phyloP scores from a whole-genome alignment of 2,888 invertebrate genomes.

The Ichneumon xanthorius region DNA sequence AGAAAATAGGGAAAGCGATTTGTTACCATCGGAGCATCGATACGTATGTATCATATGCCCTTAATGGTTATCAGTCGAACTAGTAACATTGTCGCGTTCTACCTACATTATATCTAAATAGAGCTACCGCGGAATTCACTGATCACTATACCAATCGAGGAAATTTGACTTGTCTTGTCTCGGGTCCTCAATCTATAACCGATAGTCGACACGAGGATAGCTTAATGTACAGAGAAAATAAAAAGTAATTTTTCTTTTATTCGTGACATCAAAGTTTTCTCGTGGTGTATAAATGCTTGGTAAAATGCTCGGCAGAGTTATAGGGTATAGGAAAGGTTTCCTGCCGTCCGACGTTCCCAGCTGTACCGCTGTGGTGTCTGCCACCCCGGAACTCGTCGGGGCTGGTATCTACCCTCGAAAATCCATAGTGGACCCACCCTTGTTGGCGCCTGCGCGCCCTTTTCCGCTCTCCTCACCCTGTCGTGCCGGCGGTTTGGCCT shows the following conservation, averaged over 20 bases:
- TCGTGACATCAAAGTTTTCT: background rate
- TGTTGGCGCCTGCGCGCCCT: slow-evolving; percentile 80
- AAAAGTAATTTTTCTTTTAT: background rate
- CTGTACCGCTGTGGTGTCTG: slow-evolving; percentile 72
- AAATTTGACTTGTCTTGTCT: too few relatives aligned
- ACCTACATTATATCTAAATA: too few relatives aligned
- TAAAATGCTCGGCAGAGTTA: slow-evolving; percentile 24
- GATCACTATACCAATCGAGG: too few relatives aligned
- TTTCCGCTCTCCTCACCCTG: slow-evolving; percentile 48
- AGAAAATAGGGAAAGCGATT: too few relatives aligned
- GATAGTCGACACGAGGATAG: too few relatives aligned
- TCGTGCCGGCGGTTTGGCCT: slow-evolving; percentile 37
- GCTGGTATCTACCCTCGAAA: slow-evolving; percentile 83
- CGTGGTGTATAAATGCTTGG: background rate
- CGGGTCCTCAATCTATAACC: too few relatives aligned
- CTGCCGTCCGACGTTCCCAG: slow-evolving; percentile 63
- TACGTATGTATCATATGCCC: too few relatives aligned
- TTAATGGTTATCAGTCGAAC: background rate
- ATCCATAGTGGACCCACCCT: slow-evolving; percentile 84
- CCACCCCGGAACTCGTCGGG: slow-evolving; percentile 81
- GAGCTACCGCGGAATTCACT: too few relatives aligned
- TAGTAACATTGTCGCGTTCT: background rate
- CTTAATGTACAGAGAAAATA: too few relatives aligned
- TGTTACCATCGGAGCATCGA: too few relatives aligned
- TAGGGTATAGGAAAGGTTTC: slow-evolving; percentile 44